A percentile compares a stretch with the other conserved stretches of the same genome.
Conservation (phyloP, 2,888 invertebrate species). For the Leptogaster cylindrica region DNA sequence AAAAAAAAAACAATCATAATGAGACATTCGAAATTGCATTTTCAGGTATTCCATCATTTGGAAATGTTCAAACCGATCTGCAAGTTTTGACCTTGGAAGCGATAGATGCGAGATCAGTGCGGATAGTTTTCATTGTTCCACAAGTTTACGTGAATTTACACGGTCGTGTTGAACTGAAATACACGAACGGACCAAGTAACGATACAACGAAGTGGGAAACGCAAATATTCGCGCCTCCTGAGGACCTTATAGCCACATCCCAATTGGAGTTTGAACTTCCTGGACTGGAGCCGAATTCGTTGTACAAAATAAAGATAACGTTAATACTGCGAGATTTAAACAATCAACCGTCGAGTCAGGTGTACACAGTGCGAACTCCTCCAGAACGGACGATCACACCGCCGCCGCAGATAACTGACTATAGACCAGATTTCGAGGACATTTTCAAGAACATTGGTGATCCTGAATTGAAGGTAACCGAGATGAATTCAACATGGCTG, state of each 20-base stretch:
- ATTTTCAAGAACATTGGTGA: slow-evolving; percentile 68
- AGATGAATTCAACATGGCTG: slow-evolving; percentile 80
- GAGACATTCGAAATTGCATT: slow-evolving; percentile 12
- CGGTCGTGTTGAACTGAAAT: slow-evolving; percentile 85
- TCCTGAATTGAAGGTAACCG: slow-evolving; percentile 74
- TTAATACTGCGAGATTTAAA: slow-evolving; percentile 78
- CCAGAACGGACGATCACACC: slow-evolving; percentile 63
- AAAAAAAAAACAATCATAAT: too few relatives aligned
- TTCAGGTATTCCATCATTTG: slow-evolving; percentile 43
- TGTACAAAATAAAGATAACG: slow-evolving; percentile 82
- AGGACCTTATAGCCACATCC: slow-evolving; percentile 83
- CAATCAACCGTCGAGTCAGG: slow-evolving; percentile 77
- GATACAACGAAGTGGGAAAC: slow-evolving; percentile 79
- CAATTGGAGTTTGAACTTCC: slow-evolving; percentile 84
- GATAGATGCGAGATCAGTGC: slow-evolving; percentile 78
- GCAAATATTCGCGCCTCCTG: slow-evolving; percentile 86
- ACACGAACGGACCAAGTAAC: slow-evolving; percentile 76
- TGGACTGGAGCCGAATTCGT: slow-evolving; percentile 77
- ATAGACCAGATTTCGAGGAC: slow-evolving; percentile 61
- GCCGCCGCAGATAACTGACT: slow-evolving; percentile 56
- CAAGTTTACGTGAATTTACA: slow-evolving; percentile 82
- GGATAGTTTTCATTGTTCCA: slow-evolving; percentile 83
- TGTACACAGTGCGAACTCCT: slow-evolving; percentile 77
- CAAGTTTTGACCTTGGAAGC: slow-evolving; percentile 72
- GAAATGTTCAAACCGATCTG: slow-evolving; percentile 58